phyloP scores from a whole-genome alignment of 2,113 vertebrate species.

The rat (Rattus norvegicus) region GRCr8 NC_086038.1:34769001-34769500 shows the following conservation, averaged over 20 bases:
- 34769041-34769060: not conserved
- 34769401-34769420: not conserved
- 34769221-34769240: not conserved
- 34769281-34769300: not conserved
- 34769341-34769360: not conserved
- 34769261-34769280: constrained; percentile 9
- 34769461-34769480: not conserved
- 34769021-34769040: constrained; percentile 20
- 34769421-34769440: not conserved
- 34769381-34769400: not conserved
- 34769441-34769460: not conserved
- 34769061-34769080: not conserved
- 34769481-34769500: not conserved
- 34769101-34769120: not conserved
- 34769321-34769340: not conserved
- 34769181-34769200: not conserved
- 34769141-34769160: not conserved
- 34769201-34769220: not conserved
- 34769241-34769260: not conserved
- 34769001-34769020: constrained; percentile 37
- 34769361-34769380: not conserved
- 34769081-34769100: not conserved
- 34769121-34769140: not conserved
- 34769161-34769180: not conserved
- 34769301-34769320: not conserved